These are phyloP conservation scores for Hemitrygon akajei DNA, from an alignment of 2,797 vertebrate species.

Conservation along the genomic window DNA sequence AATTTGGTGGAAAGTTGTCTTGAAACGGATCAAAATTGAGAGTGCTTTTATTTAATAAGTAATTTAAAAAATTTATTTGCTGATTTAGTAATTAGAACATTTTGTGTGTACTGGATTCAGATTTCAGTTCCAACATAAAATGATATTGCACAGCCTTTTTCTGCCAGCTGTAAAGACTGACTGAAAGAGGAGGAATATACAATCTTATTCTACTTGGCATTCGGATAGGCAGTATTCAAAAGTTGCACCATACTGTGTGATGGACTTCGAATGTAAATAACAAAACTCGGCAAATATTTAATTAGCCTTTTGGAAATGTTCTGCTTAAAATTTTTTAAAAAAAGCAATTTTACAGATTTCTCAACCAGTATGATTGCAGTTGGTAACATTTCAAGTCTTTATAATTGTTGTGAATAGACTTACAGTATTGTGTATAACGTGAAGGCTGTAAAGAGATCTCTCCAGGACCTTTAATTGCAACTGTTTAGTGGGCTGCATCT, in stretches of 20 bases:
- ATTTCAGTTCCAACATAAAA: not conserved
- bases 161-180: not conserved
- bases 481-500: too few relatives aligned
- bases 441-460: not conserved
- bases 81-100: not conserved
- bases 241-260: not conserved
- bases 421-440: not conserved
- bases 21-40: not conserved
- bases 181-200: not conserved
- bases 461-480: not conserved
- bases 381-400: not conserved
- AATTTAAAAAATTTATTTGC: not conserved
- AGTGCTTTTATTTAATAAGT: not conserved
- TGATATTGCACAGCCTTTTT: not conserved
- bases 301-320: not conserved
- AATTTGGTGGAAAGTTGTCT: not conserved
- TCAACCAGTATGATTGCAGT: not conserved
- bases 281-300: too few relatives aligned
- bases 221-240: not conserved
- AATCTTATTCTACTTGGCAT: not conserved
- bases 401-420: not conserved
- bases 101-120: too few relatives aligned
- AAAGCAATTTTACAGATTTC: not conserved
- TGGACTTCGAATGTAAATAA: not conserved
- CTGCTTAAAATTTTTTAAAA: not conserved